These are phyloP conservation scores for Hemaris fuciformis DNA, from an alignment of 2,888 invertebrate species.

Conservation along the genomic window DNA sequence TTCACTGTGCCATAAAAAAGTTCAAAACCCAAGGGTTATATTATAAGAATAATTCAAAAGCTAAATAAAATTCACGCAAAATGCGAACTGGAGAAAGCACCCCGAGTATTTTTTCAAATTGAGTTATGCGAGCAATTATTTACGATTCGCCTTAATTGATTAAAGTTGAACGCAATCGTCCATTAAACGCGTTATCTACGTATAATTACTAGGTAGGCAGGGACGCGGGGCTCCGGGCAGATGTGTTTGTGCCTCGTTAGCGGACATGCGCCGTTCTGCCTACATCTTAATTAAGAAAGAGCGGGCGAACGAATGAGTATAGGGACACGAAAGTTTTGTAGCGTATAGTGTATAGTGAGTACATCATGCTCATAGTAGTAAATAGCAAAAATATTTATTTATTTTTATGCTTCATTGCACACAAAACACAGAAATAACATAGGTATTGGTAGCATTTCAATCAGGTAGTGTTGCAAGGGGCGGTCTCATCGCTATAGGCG, in stretches of 20 bases:
- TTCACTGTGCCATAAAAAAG: no score
- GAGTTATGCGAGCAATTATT: constrained; percentile 13
- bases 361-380: no score
- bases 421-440: no score
- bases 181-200: constrained; percentile 28
- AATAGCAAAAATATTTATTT: no score
- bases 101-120: not conserved
- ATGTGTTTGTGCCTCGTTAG: constrained; percentile 74
- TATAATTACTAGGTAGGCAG: constrained; percentile 23
- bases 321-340: constrained; percentile 29
- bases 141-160: constrained; percentile 16
- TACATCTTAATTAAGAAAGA: constrained; percentile 76
- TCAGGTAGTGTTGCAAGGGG: no score
- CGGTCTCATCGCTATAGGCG: no score
- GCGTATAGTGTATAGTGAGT: no score
- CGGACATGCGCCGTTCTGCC: constrained; percentile 66
- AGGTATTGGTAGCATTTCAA: no score
- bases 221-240: constrained; percentile 43
- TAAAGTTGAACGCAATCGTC: constrained; percentile 14
- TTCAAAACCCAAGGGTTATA: not conserved
- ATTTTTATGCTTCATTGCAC: no score
- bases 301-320: constrained; percentile 30
- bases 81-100: not conserved
- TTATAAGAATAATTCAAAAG: not conserved
- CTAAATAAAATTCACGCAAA: not conserved